Evolutionary conservation across 1,140 invertebrate species (phyloP), one percentile per base, ranked within the genome.

Genomic region (Drosophila subobscura): DNA sequence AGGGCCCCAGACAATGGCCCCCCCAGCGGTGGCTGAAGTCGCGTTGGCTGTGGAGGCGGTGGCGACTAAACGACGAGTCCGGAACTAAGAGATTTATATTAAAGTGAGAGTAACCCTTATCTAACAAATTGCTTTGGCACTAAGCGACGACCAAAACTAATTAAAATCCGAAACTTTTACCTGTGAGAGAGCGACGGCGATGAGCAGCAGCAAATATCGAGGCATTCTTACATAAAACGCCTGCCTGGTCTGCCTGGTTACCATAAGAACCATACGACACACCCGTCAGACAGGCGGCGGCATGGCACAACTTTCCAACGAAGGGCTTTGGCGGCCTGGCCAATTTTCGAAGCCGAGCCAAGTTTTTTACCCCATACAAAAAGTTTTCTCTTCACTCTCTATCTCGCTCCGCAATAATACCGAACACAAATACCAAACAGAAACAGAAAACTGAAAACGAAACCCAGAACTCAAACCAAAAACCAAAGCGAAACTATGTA

Each of bases 161-260:
- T 74, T 74, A 74, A 74, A 74, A 74, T 47, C 71, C 52, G 33
- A 65, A 74, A 74, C 70, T 74, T 70, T 74, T 57, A 74, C 71
- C 71, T 74, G 71, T 10, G 12, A n/a, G n/a, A 27, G 23, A 20
- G 16, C 16, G 22, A 7, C 12, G 20, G n/a, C 5, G 25, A 27
- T 27, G 22, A 40, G 29, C 27, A 47, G 42, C 22, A 14, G 37
- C 8, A 10, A 10, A 8, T 37, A 37, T 37, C 33, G 33, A 49
- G 29, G 23, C 60, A 70, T 70, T 70, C 66, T 70, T 70, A 68
- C 68, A 68, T 55, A 56, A 68, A 68, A 56, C 56, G 42, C 46
- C 66, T 68, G 66, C 29, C 64, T 65, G 64, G 45, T 1, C 8
- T 37, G 33, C 33, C 33, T 12, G 33, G 33, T 37, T 12, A 10